These are phyloP conservation scores for Lasioglossum figueresi DNA, from an alignment of 2,888 invertebrate genomes.

Conservation along the genomic window DNA sequence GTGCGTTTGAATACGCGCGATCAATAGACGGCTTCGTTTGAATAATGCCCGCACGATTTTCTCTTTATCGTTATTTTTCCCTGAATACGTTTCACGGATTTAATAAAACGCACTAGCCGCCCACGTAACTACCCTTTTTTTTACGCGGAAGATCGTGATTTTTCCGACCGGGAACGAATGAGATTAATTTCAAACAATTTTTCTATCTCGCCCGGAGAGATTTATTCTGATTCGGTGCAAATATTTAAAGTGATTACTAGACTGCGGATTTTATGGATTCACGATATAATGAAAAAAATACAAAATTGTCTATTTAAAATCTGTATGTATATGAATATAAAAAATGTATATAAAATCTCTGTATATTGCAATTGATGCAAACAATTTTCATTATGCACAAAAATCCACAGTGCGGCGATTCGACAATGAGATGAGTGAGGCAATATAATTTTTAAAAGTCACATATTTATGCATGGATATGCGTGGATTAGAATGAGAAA, in stretches of 20 bases:
- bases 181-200: neutral
- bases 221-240: neutral
- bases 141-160: neutral
- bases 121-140: neutral
- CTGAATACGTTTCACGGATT: conserved; percentile 22
- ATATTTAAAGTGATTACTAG: neutral
- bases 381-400: too few relatives aligned
- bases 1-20: conserved; percentile 35
- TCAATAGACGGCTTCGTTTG: conserved; percentile 33
- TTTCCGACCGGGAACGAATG: neutral
- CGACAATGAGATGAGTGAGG: too few relatives aligned
- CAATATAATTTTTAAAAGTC: too few relatives aligned
- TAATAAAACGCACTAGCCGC: neutral
- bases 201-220: neutral
- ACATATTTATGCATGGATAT: too few relatives aligned
- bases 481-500: too few relatives aligned
- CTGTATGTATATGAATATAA: too few relatives aligned
- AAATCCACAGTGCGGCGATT: too few relatives aligned
- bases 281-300: neutral
- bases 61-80: neutral
- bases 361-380: too few relatives aligned
- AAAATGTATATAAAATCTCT: too few relatives aligned
- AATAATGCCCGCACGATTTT: conserved; percentile 24
- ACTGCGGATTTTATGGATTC: neutral
- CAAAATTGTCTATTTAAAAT: neutral